Conservation (phyloP, 1,140 invertebrate species). For the Saxidomus purpurata region DNA sequence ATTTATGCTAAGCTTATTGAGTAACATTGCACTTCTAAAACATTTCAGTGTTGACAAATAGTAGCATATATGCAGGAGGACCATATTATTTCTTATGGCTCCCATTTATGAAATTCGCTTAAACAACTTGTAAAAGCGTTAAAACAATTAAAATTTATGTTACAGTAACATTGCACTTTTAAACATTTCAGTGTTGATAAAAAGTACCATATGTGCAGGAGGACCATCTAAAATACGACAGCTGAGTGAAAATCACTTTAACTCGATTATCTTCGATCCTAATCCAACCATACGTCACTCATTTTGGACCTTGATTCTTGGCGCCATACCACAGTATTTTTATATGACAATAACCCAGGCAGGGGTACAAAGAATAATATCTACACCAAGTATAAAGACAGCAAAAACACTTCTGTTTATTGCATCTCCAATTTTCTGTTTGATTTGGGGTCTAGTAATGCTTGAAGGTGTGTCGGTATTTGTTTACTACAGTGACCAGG, state of each 20-base stretch:
- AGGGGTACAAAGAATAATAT: conserved; percentile 16
- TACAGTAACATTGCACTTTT: too few species aligned
- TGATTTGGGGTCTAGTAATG: not conserved
- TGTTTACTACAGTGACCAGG: not conserved
- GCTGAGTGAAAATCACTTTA: not conserved
- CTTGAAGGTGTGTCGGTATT: not conserved
- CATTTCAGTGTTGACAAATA: too few species aligned
- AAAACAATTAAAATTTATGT: too few species aligned
- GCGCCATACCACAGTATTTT: conserved; percentile 13
- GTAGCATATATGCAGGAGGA: too few species aligned
- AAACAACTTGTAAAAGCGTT: too few species aligned
- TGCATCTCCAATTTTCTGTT: not conserved
- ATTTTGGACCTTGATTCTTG: conserved; percentile 17
- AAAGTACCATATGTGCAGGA: not conserved
- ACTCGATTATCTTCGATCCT: not conserved
- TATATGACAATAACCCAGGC: conserved; percentile 5
- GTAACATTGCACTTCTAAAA: too few species aligned
- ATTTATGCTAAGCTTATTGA: too few species aligned
- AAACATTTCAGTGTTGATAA: conserved; percentile 28
- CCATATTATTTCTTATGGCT: too few species aligned
- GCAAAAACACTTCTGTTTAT: not conserved
- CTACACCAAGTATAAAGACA: not conserved
- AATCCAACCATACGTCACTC: conserved; percentile 11
- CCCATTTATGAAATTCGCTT: too few species aligned
- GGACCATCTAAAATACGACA: not conserved